Base-by-base conservation (phyloP, 2,888 invertebrate genomes). In the Eugnorisma glareosa region DNA sequence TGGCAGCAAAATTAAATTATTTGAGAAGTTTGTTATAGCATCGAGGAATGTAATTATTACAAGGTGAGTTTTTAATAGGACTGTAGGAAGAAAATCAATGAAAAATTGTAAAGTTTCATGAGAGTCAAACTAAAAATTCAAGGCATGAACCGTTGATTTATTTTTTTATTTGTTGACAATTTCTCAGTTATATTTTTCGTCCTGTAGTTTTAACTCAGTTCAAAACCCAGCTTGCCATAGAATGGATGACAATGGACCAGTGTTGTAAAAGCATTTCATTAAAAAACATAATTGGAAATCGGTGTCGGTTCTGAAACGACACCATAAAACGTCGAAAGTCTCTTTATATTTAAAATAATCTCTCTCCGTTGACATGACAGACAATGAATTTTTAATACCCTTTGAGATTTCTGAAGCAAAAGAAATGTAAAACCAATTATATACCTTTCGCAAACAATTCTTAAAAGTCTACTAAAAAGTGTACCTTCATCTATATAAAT, bases 1-100 rank as follows among this genome's bases (percentile, higher is more conserved):
- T 82, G 69, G 77, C 68, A 40, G 54, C 59, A 35, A 77, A 83
- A 88, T 84, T 84, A 75, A 82, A 77, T 77, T 85, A 85, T 85
- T 81, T 63, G 11, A 75, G 68, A 80, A 82, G 54, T 82, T 75
- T 74, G 28, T 51, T 43, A 57, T 37, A 77, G 40, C n/a, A 21
- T 18, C 43, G n/a, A 57, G 6, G 10, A 35, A 51, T 67, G 24
- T 70, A 48, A 61, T 76, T 61, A 51, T 24, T 37, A 45, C 21
- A 67, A 67, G 40, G 69, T 70, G 61, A 48, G 28, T 28, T 61
- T 81, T 64, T 69, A 51, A 66, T 21, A 13, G n/a, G 21, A n/a
- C n/a, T 57, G 4, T 37, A 24, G 11, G 31, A 31, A 11, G 18
- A 24, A 37, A 31, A 28, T 24, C n/a, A n/a, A 18, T 57, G 10